Percentiles rank a stretch among this genome's conserved stretches.
Conservation (phyloP, 2,888 invertebrate species). For the Stenchaetothrips biformis region DNA sequence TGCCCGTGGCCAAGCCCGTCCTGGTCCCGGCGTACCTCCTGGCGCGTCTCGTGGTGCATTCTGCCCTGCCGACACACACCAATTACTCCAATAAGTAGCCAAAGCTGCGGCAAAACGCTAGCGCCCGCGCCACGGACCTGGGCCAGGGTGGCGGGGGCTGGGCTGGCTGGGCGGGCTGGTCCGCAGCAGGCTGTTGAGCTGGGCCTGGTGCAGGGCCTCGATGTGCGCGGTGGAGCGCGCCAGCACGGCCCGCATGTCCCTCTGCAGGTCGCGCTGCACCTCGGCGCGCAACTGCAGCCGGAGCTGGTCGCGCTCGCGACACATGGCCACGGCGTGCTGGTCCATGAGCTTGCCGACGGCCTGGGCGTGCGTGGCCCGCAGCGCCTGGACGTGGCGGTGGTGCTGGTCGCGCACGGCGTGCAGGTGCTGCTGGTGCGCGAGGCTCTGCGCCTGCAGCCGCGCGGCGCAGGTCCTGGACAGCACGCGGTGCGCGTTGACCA, state of each 20-base stretch:
- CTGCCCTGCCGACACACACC: constrained; percentile 5
- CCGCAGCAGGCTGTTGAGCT: background rate
- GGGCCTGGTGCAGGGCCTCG: constrained; percentile 16
- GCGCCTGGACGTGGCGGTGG: background rate
- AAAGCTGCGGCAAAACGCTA: background rate
- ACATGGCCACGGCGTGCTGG: constrained; percentile 27
- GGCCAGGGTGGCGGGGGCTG: background rate
- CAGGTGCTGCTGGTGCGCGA: constrained; percentile 5
- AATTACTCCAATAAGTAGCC: background rate
- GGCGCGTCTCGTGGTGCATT: background rate
- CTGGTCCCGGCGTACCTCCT: background rate
- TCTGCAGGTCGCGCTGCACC: constrained; percentile 25
- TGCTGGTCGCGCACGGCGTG: background rate
- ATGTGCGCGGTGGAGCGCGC: constrained; percentile 8
- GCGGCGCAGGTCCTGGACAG: background rate
- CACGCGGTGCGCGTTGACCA: background rate
- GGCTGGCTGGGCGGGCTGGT: background rate
- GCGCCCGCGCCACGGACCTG: background rate
- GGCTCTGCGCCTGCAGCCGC: background rate
- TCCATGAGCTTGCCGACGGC: constrained; percentile 26
- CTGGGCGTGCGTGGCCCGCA: background rate
- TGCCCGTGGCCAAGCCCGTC: background rate
- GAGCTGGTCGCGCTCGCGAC: constrained; percentile 27
- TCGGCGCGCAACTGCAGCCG: constrained; percentile 27
- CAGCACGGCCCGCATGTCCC: constrained; percentile 8